Base-by-base conservation (phyloP, 2,113 vertebrate genomes). In the Micronycteris hirsuta region DNA sequence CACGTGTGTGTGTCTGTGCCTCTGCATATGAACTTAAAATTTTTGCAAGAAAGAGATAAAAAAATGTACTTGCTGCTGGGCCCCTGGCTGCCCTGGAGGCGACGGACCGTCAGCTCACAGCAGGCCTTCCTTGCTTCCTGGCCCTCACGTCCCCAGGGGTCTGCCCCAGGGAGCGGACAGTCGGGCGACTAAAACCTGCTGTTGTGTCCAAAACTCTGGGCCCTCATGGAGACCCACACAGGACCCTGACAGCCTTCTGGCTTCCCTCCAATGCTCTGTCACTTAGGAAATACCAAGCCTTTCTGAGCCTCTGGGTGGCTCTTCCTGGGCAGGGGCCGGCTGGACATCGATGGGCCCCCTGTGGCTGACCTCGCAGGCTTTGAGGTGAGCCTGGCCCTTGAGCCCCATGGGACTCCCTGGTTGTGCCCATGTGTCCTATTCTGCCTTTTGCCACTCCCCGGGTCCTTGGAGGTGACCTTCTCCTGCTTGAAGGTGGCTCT, bases 171-270 rank as follows among this genome's bases (percentile, higher is more conserved):
- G 91, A 74, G 9, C 10, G 7, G n/a, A 56, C 7, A n/a, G 54
- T 31, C 49, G 58, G n/a, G 28, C 10, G 63, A 31, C 22, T 33
- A 26, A 38, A 81, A 41, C 7, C 49, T 26, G 45, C 4, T 6
- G 15, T 45, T n/a, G 17, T n/a, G 54, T 9, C 77, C 20, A 36
- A 0, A 14, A 20, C 31, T 43, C 41, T 45, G 68, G n/a, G 54
- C 58, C 49, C 4, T 0, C 26, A 4, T 17, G 43, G 20, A 15
- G 7, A 2, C n/a, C 33, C 26, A 4, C 0, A 0, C 3, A 43
- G 19, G 4, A 43, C 33, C 11, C n/a, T 26, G n/a, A 54, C n/a
- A 67, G 1, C 0, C 7, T n/a, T 47, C 19, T 63, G 52, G 43
- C 28, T 54, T 80, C 10, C 16, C 43, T 78, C 0, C 0, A 0